phyloP scores from a whole-genome alignment of 2,113 vertebrate genomes.

The Candoia aspera region DNA sequence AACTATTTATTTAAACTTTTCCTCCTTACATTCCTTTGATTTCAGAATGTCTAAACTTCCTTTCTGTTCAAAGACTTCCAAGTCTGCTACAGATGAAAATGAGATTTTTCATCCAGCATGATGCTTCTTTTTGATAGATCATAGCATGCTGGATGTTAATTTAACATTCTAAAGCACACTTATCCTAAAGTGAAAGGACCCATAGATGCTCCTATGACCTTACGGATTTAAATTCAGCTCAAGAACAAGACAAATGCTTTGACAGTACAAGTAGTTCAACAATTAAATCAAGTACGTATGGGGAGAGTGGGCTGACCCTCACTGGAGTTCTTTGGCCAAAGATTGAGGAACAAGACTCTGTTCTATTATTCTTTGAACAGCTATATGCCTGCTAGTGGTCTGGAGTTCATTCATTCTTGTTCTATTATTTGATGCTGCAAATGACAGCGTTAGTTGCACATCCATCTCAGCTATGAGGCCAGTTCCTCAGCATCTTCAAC shows the following conservation, averaged over 20 bases:
- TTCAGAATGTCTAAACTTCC: background rate
- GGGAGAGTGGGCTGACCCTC: background rate
- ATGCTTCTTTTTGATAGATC: background rate
- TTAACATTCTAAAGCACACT: background rate
- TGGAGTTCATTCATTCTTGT: background rate
- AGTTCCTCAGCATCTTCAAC: background rate
- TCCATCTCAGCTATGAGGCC: background rate
- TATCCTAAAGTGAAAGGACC: background rate
- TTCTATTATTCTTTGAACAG: background rate
- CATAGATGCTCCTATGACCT: background rate
- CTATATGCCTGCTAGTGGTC: background rate
- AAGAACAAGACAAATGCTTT: background rate
- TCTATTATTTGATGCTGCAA: background rate
- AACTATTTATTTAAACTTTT: background rate
- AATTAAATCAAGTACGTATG: background rate
- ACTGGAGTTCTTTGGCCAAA: background rate
- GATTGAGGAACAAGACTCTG: background rate
- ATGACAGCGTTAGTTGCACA: background rate
- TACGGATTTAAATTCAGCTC: background rate
- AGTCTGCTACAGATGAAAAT: background rate
- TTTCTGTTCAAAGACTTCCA: background rate
- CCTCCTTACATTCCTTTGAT: background rate
- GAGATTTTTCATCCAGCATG: background rate
- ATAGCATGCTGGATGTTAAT: background rate
- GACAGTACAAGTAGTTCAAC: background rate